phyloP scores from a whole-genome alignment of 92 coral and sea anemone species.

The Umimayanthus chanpuru region DNA sequence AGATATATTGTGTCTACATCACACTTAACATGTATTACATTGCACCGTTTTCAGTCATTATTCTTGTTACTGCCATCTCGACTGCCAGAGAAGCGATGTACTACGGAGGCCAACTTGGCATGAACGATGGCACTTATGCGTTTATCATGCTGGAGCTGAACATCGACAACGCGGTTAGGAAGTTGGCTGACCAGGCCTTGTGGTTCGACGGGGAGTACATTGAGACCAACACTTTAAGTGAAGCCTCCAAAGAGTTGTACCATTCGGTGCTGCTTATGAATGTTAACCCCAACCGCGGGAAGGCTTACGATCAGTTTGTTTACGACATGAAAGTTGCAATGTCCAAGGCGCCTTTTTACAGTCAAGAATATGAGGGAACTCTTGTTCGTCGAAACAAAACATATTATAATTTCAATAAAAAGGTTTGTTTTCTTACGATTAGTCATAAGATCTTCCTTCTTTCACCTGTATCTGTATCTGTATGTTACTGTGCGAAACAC shows the following conservation, averaged over 20 bases:
- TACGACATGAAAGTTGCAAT: slow-evolving; percentile 59
- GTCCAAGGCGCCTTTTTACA: slow-evolving; percentile 77
- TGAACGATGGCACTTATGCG: slow-evolving; percentile 85
- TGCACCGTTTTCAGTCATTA: slow-evolving; percentile 67
- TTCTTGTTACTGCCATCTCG: slow-evolving; percentile 65
- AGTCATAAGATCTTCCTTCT: no score
- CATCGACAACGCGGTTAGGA: slow-evolving; percentile 46
- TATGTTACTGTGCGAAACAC: no score
- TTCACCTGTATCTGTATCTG: no score
- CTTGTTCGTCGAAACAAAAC: slow-evolving; percentile 20
- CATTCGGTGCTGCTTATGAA: slow-evolving; percentile 61
- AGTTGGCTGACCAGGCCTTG: slow-evolving; percentile 12
- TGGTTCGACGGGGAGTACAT: slow-evolving; percentile 55
- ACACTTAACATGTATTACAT: no score
- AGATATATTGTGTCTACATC: no score
- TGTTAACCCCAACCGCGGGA: slow-evolving; percentile 57
- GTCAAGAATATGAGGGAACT: slow-evolving; percentile 53
- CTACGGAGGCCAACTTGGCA: slow-evolving; percentile 74
- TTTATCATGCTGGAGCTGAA: slow-evolving; percentile 74
- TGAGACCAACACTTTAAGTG: slow-evolving; percentile 38
- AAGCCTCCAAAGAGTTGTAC: slow-evolving; percentile 61
- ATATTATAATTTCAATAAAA: slow-evolving; percentile 15
- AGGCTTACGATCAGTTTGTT: slow-evolving; percentile 58
- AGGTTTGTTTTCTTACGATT: slow-evolving; percentile 41
- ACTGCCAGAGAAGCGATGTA: slow-evolving; percentile 84